phyloP scores from a whole-genome alignment of 1,140 invertebrate genomes.

The Bombus picipes region DNA sequence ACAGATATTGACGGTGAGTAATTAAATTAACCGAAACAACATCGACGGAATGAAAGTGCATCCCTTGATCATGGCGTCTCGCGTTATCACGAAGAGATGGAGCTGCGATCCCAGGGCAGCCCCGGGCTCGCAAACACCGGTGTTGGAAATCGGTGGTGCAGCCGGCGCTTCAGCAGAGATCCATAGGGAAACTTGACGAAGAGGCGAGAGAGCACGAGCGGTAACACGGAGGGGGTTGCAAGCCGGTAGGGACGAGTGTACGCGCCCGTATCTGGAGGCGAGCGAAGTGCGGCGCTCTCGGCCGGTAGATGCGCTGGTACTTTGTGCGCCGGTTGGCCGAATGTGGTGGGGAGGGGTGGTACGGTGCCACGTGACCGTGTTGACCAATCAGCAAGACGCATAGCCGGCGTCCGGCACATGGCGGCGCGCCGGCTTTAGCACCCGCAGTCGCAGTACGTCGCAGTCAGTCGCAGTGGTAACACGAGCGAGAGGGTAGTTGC shows the following conservation, averaged over 20 bases:
- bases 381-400: slow-evolving; percentile 66
- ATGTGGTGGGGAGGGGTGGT: slow-evolving; percentile 64
- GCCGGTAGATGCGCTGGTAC: slow-evolving; percentile 57
- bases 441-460: slow-evolving; percentile 78
- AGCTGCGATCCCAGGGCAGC: slow-evolving; percentile 12
- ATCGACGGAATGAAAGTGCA: slow-evolving; percentile 31
- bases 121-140: slow-evolving; percentile 29
- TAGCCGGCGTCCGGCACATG: slow-evolving; percentile 79
- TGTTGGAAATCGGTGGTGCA: slow-evolving; percentile 53
- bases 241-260: slow-evolving; percentile 55
- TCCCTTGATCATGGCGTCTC: slow-evolving; percentile 1
- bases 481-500: slow-evolving; percentile 79
- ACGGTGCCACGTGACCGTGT: slow-evolving; percentile 69
- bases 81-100: slow-evolving; percentile 29
- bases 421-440: slow-evolving; percentile 67
- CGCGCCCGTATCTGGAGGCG: slow-evolving; percentile 51
- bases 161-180: slow-evolving; percentile 39
- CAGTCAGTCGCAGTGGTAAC: slow-evolving; percentile 81
- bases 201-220: slow-evolving; percentile 31
- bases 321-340: slow-evolving; percentile 42
- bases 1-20: slow-evolving; percentile 4
- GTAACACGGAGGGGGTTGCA: slow-evolving; percentile 62
- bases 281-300: slow-evolving; percentile 42
- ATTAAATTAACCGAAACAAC: slow-evolving; percentile 12
- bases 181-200: slow-evolving; percentile 56